Conservation (phyloP, 2,888 invertebrate genomes). For the Nemotelus pantherinus region DNA sequence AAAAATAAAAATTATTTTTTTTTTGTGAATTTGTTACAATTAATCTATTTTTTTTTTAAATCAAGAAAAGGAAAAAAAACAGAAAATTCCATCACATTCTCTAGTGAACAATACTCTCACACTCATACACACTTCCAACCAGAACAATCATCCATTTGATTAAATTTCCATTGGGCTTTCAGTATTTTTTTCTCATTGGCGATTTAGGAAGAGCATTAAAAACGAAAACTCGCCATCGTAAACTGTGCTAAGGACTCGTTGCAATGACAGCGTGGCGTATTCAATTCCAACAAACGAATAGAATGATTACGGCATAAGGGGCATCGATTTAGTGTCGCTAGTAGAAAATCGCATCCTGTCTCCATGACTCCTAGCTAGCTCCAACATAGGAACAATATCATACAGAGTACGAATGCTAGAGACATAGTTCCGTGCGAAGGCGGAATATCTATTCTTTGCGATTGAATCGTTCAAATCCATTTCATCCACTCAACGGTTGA, state of each 20-base stretch:
- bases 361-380: too few species aligned
- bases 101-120: background rate
- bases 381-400: too few species aligned
- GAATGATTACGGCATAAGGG: background rate
- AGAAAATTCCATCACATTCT: constrained; percentile 6
- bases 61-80: background rate
- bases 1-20: background rate
- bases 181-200: constrained; percentile 22
- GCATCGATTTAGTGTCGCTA: background rate
- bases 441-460: background rate
- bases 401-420: background rate
- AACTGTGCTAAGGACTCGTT: constrained; percentile 26
- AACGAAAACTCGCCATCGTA: constrained; percentile 3
- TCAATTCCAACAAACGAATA: too few species aligned
- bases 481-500: constrained; percentile 23
- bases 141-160: constrained; percentile 9
- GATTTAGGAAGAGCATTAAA: constrained; percentile 24
- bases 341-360: too few species aligned
- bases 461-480: constrained; percentile 37
- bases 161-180: constrained; percentile 33
- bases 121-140: background rate
- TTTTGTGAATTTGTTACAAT: background rate
- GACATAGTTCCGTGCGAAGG: constrained; percentile 11
- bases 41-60: constrained; percentile 1
- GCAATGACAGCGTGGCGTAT: constrained; percentile 1